Percentiles rank a stretch among this genome's conserved stretches.
Conservation (phyloP, 2,888 invertebrate species). For the Hipparchia sbordonii region DNA sequence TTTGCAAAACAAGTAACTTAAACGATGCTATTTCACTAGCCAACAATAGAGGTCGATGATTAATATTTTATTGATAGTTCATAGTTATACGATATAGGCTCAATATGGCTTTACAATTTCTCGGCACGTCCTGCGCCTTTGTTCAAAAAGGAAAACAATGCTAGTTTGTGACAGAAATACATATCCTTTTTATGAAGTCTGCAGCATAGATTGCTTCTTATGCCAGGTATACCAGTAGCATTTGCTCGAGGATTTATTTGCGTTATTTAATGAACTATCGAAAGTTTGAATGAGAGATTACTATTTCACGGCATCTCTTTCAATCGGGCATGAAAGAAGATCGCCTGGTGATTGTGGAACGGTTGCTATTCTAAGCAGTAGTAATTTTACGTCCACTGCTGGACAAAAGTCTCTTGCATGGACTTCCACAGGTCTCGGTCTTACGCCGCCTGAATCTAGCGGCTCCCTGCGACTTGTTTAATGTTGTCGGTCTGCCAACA, state of each 20-base stretch:
- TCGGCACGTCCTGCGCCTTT: constrained; percentile 38
- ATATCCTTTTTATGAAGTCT: constrained; percentile 30
- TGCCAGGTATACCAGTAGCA: neutral
- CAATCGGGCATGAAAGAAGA: too few species aligned
- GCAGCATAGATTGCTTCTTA: neutral
- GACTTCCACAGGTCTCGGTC: too few species aligned
- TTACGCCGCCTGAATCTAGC: too few species aligned
- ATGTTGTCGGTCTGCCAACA: too few species aligned
- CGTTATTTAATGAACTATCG: neutral
- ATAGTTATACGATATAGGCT: constrained; percentile 12
- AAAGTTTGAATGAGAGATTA: neutral
- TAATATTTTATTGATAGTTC: constrained; percentile 10
- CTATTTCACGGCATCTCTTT: too few species aligned
- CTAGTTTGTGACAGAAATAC: constrained; percentile 35
- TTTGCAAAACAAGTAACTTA: neutral
- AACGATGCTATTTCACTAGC: neutral
- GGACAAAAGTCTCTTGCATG: too few species aligned
- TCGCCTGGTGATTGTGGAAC: too few species aligned
- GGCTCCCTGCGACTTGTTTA: too few species aligned
- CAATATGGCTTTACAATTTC: constrained; percentile 31
- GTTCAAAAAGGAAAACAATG: constrained; percentile 44
- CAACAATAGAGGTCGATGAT: constrained; percentile 9
- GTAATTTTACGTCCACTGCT: too few species aligned
- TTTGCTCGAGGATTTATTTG: neutral
- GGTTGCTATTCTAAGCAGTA: too few species aligned